Evolutionary conservation across 2,888 invertebrate species (phyloP), one percentile per base, ranked within the genome.

Genomic region (Adelphocoris suturalis): DNA sequence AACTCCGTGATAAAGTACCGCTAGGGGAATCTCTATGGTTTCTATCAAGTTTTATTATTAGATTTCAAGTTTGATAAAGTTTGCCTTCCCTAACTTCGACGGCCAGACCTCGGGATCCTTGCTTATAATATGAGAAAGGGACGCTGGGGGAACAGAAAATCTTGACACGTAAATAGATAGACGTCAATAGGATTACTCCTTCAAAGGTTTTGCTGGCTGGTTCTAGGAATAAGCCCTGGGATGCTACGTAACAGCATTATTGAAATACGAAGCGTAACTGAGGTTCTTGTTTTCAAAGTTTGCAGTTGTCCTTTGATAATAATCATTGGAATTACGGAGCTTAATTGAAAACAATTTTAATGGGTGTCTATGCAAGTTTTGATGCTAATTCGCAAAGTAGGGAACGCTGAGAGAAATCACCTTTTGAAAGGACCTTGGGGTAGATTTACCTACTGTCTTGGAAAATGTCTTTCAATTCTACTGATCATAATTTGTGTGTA

Each of bases 31-130:
- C 61, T 57, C 57, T 61, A n/a, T 12, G 68, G 23, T 19, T 13
- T 19, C 27, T 0, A 7, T 5, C 23, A 68, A 68, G 23, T 68
- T 68, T 68, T 68, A 27, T 68, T 68, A 68, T 68, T 68, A 12
- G 68, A 68, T 68, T 68, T 19, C 68, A 68, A 68, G 68, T 68
- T 68, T 68, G 68, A 68, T 68, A 19, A 68, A 68, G 23, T 68
- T 68, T 19, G 23, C 68, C 27, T 23, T 68, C 27, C n/a, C 2
- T 23, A 27, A 27, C 68, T 23, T 19, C 19, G 23, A n/a, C n/a
- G n/a, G 19, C 68, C 68, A 11, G 19, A 16, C 61, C 61, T 19
- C 61, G n/a, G n/a, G 9, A 61, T n/a, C 61, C 68, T 23, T 19
- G 68, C 9, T 19, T 61, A 19, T 19, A 68, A 23, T 37, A 37